A percentile compares a stretch with the other conserved stretches of the same genome.
phyloP scores from a whole-genome alignment of 2,888 invertebrate genomes.

The Phanerotoma sp. region DNA sequence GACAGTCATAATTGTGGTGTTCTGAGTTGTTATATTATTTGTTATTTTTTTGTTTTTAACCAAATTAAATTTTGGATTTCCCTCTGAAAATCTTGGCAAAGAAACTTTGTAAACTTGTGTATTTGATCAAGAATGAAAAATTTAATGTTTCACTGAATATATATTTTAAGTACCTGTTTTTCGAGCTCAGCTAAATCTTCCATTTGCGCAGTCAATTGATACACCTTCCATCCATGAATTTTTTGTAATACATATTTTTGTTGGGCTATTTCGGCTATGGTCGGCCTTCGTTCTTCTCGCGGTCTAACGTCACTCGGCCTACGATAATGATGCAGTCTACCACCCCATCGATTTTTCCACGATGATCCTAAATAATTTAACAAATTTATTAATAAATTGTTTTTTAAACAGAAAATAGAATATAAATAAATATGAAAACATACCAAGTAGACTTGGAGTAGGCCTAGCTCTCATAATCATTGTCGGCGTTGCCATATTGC shows the following conservation, averaged over 20 bases:
- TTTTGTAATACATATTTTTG: conserved; percentile 84
- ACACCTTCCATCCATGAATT: conserved; percentile 93
- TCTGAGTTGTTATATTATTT: neutral
- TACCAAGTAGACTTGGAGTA: conserved; percentile 50
- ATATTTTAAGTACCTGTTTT: conserved; percentile 44
- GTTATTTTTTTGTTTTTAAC: too few species aligned
- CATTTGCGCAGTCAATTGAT: conserved; percentile 90
- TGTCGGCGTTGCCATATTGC: conserved; percentile 30
- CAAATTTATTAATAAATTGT: neutral
- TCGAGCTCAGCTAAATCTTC: conserved; percentile 73
- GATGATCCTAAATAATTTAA: conserved; percentile 39
- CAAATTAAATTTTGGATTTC: too few species aligned
- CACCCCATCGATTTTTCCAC: conserved; percentile 50
- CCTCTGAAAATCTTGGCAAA: too few species aligned
- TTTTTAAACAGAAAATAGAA: neutral
- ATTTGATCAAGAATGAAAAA: too few species aligned
- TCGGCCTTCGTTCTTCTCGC: conserved; percentile 82
- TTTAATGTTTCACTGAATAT: too few species aligned
- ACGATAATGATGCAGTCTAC: conserved; percentile 50
- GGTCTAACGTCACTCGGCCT: conserved; percentile 77
- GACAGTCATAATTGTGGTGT: too few species aligned
- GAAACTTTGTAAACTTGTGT: too few species aligned
- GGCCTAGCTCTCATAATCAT: conserved; percentile 45
- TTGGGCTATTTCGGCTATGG: conserved; percentile 85
- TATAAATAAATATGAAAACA: too few species aligned